Evolutionary conservation across 2,797 vertebrate species (phyloP).

Genomic region (Chelon auratus): DNA sequence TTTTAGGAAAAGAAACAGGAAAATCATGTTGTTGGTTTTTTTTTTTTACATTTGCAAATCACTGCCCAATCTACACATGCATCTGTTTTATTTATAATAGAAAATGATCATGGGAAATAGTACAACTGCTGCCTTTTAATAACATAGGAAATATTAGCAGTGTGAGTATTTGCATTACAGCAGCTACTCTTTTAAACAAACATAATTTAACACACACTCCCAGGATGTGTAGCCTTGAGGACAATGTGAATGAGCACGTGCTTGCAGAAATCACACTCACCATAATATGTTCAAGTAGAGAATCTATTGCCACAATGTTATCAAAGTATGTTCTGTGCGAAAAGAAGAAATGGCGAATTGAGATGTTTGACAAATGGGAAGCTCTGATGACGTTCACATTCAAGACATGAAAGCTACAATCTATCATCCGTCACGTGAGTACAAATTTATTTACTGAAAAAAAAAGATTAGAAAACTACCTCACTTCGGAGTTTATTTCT

Average conservation of each 20-base stretch:
- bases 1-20: conserved; percentile 41
- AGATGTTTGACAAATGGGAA: conserved; percentile 77
- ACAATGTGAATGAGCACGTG: conserved; percentile 71
- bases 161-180: conserved; percentile 22
- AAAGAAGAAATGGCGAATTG: conserved; percentile 77
- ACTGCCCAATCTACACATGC: conserved; percentile 14
- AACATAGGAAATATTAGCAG: conserved; percentile 14
- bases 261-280: conserved; percentile 86
- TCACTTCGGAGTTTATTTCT: conserved; percentile 8
- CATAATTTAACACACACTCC: conserved; percentile 53
- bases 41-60: conserved; percentile 3
- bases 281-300: conserved; percentile 99
- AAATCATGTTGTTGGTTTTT: conserved; percentile 33
- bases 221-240: conserved; percentile 60
- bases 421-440: conserved; percentile 30
- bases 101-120: not conserved
- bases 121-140: not conserved
- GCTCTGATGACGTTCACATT: conserved; percentile 72
- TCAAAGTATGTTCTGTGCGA: conserved; percentile 98
- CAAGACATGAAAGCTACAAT: conserved; percentile 66
- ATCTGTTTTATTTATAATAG: not conserved
- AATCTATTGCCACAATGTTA: conserved; percentile 99
- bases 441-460: conserved; percentile 40
- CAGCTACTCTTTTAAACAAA: conserved; percentile 20
- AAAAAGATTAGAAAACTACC: conserved; percentile 10